Conservation (phyloP, 2,113 vertebrate genomes). For the rat (Rattus norvegicus) region DNA sequence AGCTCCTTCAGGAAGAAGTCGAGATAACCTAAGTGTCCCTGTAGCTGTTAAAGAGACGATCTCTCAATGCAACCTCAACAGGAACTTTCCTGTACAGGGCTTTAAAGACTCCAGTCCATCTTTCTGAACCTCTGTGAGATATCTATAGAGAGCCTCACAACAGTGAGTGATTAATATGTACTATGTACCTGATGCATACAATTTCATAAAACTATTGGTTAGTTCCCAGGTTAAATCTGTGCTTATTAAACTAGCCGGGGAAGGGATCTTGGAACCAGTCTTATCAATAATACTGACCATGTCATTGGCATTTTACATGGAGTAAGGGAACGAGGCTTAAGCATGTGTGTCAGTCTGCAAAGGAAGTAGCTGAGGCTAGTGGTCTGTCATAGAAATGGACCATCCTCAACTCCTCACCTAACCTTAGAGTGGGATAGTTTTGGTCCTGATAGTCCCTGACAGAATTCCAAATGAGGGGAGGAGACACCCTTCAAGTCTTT, state of each 20-base stretch:
- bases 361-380: background rate
- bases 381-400: background rate
- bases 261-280: background rate
- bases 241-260: background rate
- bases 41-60: background rate
- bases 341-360: background rate
- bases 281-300: background rate
- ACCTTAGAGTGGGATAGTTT: background rate
- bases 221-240: background rate
- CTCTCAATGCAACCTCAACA: background rate
- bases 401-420: no score
- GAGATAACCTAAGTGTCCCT: background rate
- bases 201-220: background rate
- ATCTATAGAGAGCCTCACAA: background rate
- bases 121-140: background rate
- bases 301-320: background rate
- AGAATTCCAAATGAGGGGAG: background rate
- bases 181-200: background rate
- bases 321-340: background rate
- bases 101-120: background rate
- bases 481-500: background rate
- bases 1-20: constrained; percentile 4
- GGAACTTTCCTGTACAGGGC: background rate
- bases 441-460: background rate
- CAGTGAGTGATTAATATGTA: background rate